A percentile compares a stretch with the other conserved stretches of the same genome.
Conservation (phyloP, 2,888 invertebrate species). For the Aethes cnicana region DNA sequence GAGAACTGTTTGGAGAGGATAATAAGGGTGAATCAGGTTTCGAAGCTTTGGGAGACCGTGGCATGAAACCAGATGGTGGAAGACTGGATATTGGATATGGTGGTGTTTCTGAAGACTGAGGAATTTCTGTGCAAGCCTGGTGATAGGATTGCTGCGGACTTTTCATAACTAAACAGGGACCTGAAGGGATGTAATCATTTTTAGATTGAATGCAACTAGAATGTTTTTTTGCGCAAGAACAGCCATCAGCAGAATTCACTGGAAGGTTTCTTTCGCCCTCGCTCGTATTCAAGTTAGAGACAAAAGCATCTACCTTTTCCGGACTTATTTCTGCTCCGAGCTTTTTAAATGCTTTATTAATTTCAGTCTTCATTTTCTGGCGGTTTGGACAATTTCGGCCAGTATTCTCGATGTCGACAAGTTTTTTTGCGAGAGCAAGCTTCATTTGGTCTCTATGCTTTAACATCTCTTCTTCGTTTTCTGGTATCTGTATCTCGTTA, state of each 20-base stretch:
- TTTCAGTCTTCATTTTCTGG: conserved; percentile 50
- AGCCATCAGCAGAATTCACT: background rate
- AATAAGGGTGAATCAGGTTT: no score
- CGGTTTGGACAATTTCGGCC: conserved; percentile 44
- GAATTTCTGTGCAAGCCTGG: background rate
- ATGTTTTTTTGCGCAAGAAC: no score
- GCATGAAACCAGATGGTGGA: no score
- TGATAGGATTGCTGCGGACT: background rate
- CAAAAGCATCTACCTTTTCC: conserved; percentile 44
- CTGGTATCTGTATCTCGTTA: conserved; percentile 37
- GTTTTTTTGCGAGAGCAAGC: conserved; percentile 46
- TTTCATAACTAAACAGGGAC: background rate
- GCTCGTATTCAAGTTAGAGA: conserved; percentile 44
- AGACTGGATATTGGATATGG: background rate
- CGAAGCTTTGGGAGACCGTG: no score
- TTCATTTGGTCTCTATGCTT: conserved; percentile 39
- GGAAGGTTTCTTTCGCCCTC: conserved; percentile 41
- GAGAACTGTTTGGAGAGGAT: no score
- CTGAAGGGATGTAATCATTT: background rate
- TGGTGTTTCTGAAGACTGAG: background rate
- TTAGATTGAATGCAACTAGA: background rate
- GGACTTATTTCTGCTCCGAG: conserved; percentile 39
- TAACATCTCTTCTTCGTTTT: conserved; percentile 36
- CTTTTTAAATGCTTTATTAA: conserved; percentile 47
- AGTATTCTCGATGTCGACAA: conserved; percentile 50